These are phyloP conservation scores for Trachelus stipa DNA, from an alignment of 2,888 invertebrate genomes.

Conservation along the genomic window DNA sequence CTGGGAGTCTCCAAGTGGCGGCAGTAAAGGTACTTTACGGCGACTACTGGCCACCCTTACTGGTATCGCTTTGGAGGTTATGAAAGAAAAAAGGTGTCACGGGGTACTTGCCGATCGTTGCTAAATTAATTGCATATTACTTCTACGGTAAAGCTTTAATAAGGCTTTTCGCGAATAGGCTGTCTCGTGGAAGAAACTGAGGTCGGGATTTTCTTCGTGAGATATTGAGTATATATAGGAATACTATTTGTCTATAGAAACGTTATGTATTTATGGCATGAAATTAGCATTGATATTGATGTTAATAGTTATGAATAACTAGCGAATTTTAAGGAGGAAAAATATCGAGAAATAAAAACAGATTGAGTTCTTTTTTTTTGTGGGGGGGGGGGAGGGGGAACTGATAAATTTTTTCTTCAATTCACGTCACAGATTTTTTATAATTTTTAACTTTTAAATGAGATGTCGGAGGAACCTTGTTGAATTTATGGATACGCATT, in stretches of 20 bases:
- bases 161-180: background rate
- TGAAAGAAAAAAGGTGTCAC: background rate
- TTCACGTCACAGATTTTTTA: slow-evolving; percentile 10
- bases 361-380: slow-evolving; percentile 5
- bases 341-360: background rate
- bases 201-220: too few species aligned
- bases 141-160: background rate
- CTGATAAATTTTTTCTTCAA: background rate
- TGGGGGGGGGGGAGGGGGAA: background rate
- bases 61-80: background rate
- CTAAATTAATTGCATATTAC: slow-evolving; percentile 8
- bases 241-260: background rate
- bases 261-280: background rate
- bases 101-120: background rate
- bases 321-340: background rate
- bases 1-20: background rate
- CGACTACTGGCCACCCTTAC: background rate
- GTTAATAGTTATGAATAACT: background rate
- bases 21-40: background rate
- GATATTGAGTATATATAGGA: background rate
- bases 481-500: background rate
- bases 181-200: background rate
- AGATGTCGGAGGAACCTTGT: background rate
- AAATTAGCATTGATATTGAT: background rate
- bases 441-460: background rate